These are phyloP conservation scores for Nanorana parkeri DNA, from an alignment of 2,113 vertebrate genomes.

Conservation along the genomic window DNA sequence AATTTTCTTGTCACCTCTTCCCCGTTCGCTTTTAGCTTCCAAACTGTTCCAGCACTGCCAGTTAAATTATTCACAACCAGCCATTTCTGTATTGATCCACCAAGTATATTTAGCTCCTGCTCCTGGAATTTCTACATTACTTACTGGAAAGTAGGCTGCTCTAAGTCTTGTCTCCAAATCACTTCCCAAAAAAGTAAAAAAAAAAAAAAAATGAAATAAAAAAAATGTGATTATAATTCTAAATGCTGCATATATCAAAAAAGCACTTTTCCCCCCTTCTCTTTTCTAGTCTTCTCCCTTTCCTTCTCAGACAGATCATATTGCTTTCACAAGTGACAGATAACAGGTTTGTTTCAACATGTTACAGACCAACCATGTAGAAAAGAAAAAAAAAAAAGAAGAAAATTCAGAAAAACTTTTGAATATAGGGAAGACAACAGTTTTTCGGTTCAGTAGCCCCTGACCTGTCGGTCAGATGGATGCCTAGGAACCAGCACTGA, in stretches of 20 bases:
- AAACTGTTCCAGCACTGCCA: constrained; percentile 82
- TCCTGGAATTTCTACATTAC: constrained; percentile 88
- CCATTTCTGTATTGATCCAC: constrained; percentile 87
- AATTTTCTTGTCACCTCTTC: constrained; percentile 65
- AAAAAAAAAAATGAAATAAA: constrained; percentile 32
- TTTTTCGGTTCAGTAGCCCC: background rate
- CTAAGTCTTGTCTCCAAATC: constrained; percentile 85
- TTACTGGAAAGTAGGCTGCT: constrained; percentile 88
- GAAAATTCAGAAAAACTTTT: background rate
- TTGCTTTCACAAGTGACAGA: constrained; percentile 72
- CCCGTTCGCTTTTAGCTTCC: constrained; percentile 82
- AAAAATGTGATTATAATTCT: constrained; percentile 23
- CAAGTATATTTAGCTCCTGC: constrained; percentile 86
- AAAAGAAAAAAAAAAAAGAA: no score
- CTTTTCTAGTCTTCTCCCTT: constrained; percentile 68
- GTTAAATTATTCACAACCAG: constrained; percentile 88
- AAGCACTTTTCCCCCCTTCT: constrained; percentile 40
- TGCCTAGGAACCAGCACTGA: background rate
- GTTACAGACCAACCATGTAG: constrained; percentile 48
- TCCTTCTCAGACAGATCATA: constrained; percentile 75
- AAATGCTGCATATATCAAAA: constrained; percentile 33
- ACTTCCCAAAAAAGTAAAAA: constrained; percentile 73
- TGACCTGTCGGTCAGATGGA: constrained; percentile 3
- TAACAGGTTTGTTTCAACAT: constrained; percentile 78
- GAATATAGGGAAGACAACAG: background rate